Base-by-base conservation (phyloP, 2,888 invertebrate species). In the Lasioglossum oenotherae region DNA sequence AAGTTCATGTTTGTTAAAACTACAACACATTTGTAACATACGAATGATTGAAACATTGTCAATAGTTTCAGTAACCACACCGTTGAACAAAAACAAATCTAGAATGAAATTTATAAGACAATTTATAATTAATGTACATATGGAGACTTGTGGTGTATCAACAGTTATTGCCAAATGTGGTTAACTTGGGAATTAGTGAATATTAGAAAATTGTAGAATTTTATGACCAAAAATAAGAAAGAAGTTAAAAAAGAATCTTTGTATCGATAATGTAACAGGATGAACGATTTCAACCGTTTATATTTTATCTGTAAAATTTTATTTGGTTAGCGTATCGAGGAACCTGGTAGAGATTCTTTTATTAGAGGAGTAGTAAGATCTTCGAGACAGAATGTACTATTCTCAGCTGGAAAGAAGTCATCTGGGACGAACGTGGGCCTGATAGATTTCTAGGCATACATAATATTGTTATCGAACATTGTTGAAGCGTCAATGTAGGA, bases 341-440 rank as follows among this genome's bases (percentile, higher is more conserved):
- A 88, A 82, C 78, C 81, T 82, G 85, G 74, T 84, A 67, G 49
- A 80, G 31, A 82, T 87, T 84, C 76, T 41, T 14, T 78, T 73
- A 69, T 76, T 64, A 46, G 82, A 72, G 69, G 64, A 78, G 60
- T 85, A 87, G 77, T 76, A 81, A 86, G 78, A 71, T 76, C n/a
- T 78, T 85, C 27, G 57, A 78, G 72, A 86, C 49, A 85, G 74
- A 77, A 84, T 94, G 94, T 94, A 35, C 31, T 64, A 31, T 64
- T 64, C 16, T 6, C 31, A 31, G 31, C 31, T 31, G 19, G 64
- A 64, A 64, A 64, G 64, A 64, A 64, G 64, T 64, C 31, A 19
- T 19, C 19, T 64, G 19, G 19, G 31, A 31, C 16, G 31, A 64
- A 64, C 19, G 64, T n/a, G 19, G 35, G 19, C 31, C 19, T 19